These are phyloP conservation scores for Umimayanthus kanabou DNA, from an alignment of 92 coral and sea anemone genomes.

Conservation along the genomic window DNA sequence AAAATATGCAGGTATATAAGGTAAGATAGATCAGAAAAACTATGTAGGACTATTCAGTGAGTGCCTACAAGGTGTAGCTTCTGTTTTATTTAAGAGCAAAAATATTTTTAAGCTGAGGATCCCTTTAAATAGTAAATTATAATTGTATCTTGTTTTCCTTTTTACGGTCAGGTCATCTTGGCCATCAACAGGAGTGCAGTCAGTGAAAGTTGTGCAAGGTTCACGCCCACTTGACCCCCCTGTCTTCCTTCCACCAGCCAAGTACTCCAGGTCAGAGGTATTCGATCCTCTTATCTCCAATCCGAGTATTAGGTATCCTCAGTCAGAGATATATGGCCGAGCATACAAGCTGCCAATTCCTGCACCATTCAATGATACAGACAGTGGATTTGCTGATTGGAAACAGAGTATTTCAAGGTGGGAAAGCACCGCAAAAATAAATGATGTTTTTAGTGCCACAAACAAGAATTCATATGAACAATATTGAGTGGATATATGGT, in stretches of 20 bases:
- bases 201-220: slow-evolving; percentile 45
- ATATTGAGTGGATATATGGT: background rate
- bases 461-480: background rate
- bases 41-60: too few species aligned
- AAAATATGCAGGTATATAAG: too few species aligned
- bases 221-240: slow-evolving; percentile 74
- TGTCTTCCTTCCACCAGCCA: slow-evolving; percentile 61
- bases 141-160: background rate
- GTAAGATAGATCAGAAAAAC: too few species aligned
- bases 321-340: slow-evolving; percentile 23
- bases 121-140: background rate
- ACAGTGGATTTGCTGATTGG: slow-evolving; percentile 89
- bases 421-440: slow-evolving; percentile 56
- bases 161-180: slow-evolving; percentile 62
- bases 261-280: slow-evolving; percentile 27
- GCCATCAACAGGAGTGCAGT: slow-evolving; percentile 57
- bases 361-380: slow-evolving; percentile 45
- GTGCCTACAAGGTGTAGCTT: background rate
- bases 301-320: slow-evolving; percentile 30
- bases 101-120: background rate
- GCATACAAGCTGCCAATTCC: slow-evolving; percentile 38
- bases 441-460: background rate
- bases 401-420: slow-evolving; percentile 56
- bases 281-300: slow-evolving; percentile 46
- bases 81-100: background rate